Percentiles rank a stretch among this genome's conserved stretches.
Evolutionary conservation across 2,888 invertebrate species (phyloP).

Genomic region (Leucophora obtusa): DNA sequence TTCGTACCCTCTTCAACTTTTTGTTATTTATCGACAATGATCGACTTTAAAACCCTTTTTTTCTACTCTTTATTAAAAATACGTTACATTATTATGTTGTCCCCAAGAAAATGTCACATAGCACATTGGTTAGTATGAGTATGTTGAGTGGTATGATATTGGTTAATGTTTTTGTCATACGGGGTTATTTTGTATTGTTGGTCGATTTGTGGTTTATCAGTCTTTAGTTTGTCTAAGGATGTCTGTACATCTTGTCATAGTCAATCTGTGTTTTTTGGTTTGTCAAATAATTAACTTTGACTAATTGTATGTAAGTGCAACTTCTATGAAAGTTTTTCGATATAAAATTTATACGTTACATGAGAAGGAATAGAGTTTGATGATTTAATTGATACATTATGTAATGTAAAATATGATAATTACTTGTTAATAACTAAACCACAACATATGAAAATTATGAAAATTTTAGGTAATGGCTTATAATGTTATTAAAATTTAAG

Average conservation of each 20-base stretch:
- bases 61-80: slow-evolving; percentile 14
- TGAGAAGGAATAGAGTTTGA: slow-evolving; percentile 2
- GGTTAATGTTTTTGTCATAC: slow-evolving; percentile 50
- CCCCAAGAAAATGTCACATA: neutral
- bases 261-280: slow-evolving; percentile 44
- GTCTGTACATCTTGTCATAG: neutral
- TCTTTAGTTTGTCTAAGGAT: neutral
- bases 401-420: slow-evolving; percentile 29
- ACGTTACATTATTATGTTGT: neutral
- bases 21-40: slow-evolving; percentile 11
- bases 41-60: slow-evolving; percentile 31
- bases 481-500: neutral
- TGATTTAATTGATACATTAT: slow-evolving; percentile 42
- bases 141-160: slow-evolving; percentile 27
- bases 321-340: neutral
- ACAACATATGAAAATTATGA: neutral
- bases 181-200: slow-evolving; percentile 50
- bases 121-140: neutral
- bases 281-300: slow-evolving; percentile 63
- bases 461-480: neutral
- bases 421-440: neutral
- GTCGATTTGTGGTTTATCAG: slow-evolving; percentile 49
- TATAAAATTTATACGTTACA: neutral
- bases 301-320: slow-evolving; percentile 44
- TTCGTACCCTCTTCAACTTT: neutral